Evolutionary conservation across 2,113 vertebrate genomes (phyloP), one percentile per base, ranked within the genome.

Genomic region (Clarias macrocephalus): DNA sequence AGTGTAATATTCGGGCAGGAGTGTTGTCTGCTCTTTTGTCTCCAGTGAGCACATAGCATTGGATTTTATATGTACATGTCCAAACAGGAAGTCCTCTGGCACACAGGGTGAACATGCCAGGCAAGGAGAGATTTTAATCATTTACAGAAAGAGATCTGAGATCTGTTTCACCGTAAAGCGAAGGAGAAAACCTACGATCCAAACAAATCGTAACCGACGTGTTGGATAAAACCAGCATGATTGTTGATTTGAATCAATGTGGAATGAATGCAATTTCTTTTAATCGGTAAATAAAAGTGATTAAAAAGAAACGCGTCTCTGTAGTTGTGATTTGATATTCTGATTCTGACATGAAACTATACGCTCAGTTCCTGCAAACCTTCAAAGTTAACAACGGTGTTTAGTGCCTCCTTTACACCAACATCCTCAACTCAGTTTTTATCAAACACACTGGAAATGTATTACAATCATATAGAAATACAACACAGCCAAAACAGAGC

Each of bases 221-320:
- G 93, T 89, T 85, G 94, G 96, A 95, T 90, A 96, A 52, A 97
- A 97, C 95, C 96, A 97, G 96, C 95, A 92, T 68, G 95, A 97
- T 96, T 97, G 96, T 97, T 96, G 95, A 96, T 97, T 93, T 97
- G 96, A 96, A 96, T 96, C 96, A 95, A 96, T 98, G 97, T 97
- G 96, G 97, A 98, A 97, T 97, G 97, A 97, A 97, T 99, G 97
- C 97, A 97, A 97, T 96, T 98, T 98, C 96, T 98, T 99, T 98
- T 98, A 98, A 98, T 97, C 96, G 92, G 97, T 96, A 95, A 99
- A 99, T 99, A 95, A 99, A 99, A 98, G 96, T 95, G 79, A 96
- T 97, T 96, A 95, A 97, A 91, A 94, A 95, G 2, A 66, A 28
- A 12, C 28, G 0, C 3, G 48, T 0, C 6, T 76, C 15, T 52